Evolutionary conservation across 2,888 invertebrate species (phyloP), one percentile per base, ranked within the genome.

Genomic region (Cephonodes hylas): DNA sequence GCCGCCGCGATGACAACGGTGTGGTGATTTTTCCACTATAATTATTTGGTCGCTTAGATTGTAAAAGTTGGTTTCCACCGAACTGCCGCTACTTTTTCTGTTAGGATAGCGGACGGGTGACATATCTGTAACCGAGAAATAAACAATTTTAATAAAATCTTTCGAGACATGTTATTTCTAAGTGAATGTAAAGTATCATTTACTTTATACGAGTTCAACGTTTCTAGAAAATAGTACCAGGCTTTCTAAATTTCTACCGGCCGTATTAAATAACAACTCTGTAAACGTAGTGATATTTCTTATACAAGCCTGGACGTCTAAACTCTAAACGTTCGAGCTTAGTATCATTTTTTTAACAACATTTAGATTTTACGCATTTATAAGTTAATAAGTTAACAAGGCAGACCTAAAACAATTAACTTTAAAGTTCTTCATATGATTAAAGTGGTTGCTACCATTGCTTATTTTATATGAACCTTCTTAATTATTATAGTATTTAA

Each of bases 51-150:
- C 94, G 69, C 87, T 93, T 34, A 95, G 93, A 82, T 95, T 95
- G 86, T 95, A 95, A 75, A 94, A 94, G 75, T 95, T 95, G 0
- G 94, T 94, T 81, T 95, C 95, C 64, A 94, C 94, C 72, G 93
- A 92, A 73, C 94, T 95, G 75, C 93, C 93, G 80, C 94, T 94
- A 80, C 93, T 94, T 79, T 94, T 94, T 66, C 94, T 90, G 69
- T 94, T 93, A 3, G 93, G 85, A 93, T 94, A 94, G 79, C 93
- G 92, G 65, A 93, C 93, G 64, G 95, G 94, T 62, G 95, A 94
- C 91, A 94, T 91, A 83, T 95, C 95, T 95, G 93, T 60, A 89
- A 87, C 62, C 34, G 70, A 71, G 65, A 59, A 31, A 15, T 42
- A 20, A 7, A 22, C 5, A 44, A 61, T 45, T 7, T 22, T 23